Conservation (phyloP, 2,797 vertebrate genomes). For the Odontamblyopus lacepedii region DNA sequence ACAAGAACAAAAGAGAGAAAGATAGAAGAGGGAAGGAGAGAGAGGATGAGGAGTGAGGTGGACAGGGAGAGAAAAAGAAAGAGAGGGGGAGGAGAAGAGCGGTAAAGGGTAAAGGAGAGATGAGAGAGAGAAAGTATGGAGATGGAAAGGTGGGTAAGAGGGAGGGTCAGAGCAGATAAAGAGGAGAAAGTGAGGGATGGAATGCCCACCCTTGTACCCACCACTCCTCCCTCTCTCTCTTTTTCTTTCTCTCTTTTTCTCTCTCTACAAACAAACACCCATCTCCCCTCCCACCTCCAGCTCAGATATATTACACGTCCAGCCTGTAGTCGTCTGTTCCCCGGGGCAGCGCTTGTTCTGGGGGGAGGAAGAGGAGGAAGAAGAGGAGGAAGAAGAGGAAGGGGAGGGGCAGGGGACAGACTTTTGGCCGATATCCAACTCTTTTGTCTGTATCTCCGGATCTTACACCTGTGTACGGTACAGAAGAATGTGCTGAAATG, state of each 20-base stretch:
- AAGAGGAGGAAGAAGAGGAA: slow-evolving; percentile 32
- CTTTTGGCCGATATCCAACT: slow-evolving; percentile 40
- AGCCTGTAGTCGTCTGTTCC: slow-evolving; percentile 48
- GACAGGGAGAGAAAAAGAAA: background rate
- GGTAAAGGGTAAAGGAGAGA: background rate
- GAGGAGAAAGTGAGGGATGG: slow-evolving; percentile 40
- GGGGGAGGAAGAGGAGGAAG: background rate
- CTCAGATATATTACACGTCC: slow-evolving; percentile 29
- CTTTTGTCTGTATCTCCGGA: slow-evolving; percentile 30
- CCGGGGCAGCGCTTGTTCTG: slow-evolving; percentile 38
- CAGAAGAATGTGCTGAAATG: background rate
- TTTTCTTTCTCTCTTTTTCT: too few species aligned
- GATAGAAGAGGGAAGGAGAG: too few species aligned
- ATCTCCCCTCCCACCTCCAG: background rate
- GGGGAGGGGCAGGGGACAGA: slow-evolving; percentile 41
- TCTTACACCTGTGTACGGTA: slow-evolving; percentile 22
- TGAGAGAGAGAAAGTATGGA: slow-evolving; percentile 18
- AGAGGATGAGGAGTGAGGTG: too few species aligned
- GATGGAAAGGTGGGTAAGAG: background rate
- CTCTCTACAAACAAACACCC: too few species aligned
- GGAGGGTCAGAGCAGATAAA: background rate
- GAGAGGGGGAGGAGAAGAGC: slow-evolving; percentile 21
- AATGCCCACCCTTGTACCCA: slow-evolving; percentile 45
- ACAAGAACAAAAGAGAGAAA: background rate
- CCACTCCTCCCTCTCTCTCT: too few species aligned